phyloP scores from a whole-genome alignment of 2,797 vertebrate species.

The Cuniculus paca region DNA sequence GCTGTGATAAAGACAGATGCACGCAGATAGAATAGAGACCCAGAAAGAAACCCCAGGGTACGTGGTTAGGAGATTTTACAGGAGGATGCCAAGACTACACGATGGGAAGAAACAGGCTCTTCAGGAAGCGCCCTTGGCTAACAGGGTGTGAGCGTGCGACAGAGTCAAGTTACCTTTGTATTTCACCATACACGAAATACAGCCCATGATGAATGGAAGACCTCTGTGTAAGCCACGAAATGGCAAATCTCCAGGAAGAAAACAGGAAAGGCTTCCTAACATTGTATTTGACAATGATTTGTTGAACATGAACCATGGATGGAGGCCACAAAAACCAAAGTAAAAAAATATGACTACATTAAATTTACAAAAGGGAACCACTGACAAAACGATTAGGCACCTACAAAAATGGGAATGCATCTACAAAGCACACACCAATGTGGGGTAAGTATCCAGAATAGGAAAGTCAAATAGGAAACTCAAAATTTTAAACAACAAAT shows the following conservation, averaged over 20 bases:
- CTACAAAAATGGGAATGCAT: not conserved
- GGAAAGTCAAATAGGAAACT: not conserved
- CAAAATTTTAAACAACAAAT: not conserved
- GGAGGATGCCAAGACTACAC: not conserved
- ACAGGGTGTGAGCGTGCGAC: not conserved
- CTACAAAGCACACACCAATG: not conserved
- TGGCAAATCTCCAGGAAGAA: not conserved
- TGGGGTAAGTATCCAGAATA: not conserved
- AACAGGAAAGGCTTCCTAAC: not conserved
- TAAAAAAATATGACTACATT: not conserved
- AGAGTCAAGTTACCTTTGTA: not conserved
- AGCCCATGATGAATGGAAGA: not conserved
- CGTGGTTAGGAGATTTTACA: not conserved
- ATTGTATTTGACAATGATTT: not conserved
- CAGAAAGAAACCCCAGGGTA: not conserved
- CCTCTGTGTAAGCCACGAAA: not conserved
- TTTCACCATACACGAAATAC: not conserved
- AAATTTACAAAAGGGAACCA: not conserved
- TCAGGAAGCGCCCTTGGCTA: not conserved
- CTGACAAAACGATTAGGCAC: not conserved
- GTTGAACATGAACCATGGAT: not conserved
- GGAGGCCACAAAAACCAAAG: not conserved
- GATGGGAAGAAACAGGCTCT: not conserved
- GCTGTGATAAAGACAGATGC: not conserved
- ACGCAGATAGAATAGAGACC: not conserved